These are phyloP conservation scores for Ectobius pallidus DNA, from an alignment of 2,888 invertebrate genomes.

Conservation along the genomic window DNA sequence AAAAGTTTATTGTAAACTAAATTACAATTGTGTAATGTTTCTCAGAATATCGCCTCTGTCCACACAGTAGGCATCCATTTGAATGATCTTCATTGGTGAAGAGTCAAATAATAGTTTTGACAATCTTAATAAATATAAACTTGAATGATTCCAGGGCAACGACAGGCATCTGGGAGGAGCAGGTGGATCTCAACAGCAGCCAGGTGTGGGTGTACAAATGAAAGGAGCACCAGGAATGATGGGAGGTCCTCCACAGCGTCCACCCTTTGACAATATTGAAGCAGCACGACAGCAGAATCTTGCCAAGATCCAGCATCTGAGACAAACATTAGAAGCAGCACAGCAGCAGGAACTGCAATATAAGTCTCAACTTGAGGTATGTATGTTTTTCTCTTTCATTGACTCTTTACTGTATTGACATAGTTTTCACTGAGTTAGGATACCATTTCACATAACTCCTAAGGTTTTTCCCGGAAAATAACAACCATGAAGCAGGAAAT, in stretches of 20 bases:
- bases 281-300: conserved; percentile 79
- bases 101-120: too few relatives aligned
- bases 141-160: conserved; percentile 10
- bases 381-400: background rate
- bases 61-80: too few relatives aligned
- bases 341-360: conserved; percentile 80
- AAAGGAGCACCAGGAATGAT: conserved; percentile 42
- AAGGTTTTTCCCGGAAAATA: too few relatives aligned
- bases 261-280: conserved; percentile 65
- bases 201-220: conserved; percentile 37
- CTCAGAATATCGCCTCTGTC: too few relatives aligned
- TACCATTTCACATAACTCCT: too few relatives aligned
- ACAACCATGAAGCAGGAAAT: too few relatives aligned
- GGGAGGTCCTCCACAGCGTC: conserved; percentile 48
- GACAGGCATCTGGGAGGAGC: conserved; percentile 22
- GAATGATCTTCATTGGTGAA: too few relatives aligned
- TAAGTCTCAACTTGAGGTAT: conserved; percentile 73
- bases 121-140: too few relatives aligned
- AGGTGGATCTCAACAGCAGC: conserved; percentile 45
- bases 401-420: too few relatives aligned
- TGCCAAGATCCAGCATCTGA: conserved; percentile 75
- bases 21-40: too few relatives aligned
- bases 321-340: conserved; percentile 79
- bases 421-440: too few relatives aligned
- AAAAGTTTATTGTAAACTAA: too few relatives aligned